Conservation (phyloP, 2,888 invertebrate species). For the Crematogaster levior region DNA sequence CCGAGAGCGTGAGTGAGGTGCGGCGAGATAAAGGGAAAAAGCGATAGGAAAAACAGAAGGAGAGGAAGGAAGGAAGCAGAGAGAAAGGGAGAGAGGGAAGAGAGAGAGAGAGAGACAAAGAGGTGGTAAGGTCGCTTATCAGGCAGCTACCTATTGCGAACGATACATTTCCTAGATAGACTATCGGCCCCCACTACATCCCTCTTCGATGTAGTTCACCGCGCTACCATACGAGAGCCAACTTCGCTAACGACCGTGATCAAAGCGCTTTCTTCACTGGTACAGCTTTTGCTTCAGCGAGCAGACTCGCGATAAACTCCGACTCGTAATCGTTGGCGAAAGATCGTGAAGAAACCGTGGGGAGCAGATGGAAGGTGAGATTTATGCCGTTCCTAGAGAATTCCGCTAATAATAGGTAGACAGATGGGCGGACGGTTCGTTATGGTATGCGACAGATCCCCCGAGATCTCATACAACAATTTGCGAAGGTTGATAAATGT, state of each 20-base stretch:
- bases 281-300: constrained; percentile 5
- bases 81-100: background rate
- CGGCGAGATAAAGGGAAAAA: constrained; percentile 45
- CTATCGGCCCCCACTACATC: constrained; percentile 52
- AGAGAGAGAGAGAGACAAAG: constrained; percentile 24
- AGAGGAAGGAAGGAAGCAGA: background rate
- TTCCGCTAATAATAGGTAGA: constrained; percentile 39
- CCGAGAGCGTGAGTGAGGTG: constrained; percentile 48
- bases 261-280: constrained; percentile 45
- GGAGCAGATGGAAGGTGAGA: background rate
- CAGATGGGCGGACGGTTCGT: constrained; percentile 27
- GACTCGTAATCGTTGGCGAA: constrained; percentile 3
- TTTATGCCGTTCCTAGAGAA: constrained; percentile 25
- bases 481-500: constrained; percentile 38
- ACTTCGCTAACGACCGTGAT: constrained; percentile 61
- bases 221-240: constrained; percentile 47
- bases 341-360: constrained; percentile 25
- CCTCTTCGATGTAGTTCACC: constrained; percentile 50
- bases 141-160: constrained; percentile 54
- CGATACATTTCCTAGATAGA: constrained; percentile 73
- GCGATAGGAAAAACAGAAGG: background rate
- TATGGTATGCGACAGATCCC: constrained; percentile 24
- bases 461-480: constrained; percentile 30
- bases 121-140: constrained; percentile 55
- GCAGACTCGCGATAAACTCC: constrained; percentile 27